These are phyloP conservation scores for Antrozous pallidus DNA, from an alignment of 2,797 vertebrate genomes.

Conservation along the genomic window DNA sequence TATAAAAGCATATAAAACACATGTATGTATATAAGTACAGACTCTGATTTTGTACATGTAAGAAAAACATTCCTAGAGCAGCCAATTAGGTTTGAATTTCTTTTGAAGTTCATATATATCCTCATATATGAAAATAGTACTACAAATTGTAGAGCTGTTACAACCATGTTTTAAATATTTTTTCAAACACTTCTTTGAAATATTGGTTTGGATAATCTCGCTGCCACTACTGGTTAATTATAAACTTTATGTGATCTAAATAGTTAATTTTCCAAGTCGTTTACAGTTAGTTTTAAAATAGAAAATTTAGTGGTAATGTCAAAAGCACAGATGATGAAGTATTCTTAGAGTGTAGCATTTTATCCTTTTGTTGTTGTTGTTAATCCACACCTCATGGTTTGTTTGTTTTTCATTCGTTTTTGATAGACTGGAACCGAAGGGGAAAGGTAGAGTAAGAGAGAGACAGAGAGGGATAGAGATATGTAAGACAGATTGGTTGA, in stretches of 20 bases:
- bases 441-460: no score
- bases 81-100: not conserved
- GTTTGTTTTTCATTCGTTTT: no score
- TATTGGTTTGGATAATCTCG: slow-evolving; percentile 14
- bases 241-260: not conserved
- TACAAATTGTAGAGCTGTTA: not conserved
- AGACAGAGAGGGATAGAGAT: no score
- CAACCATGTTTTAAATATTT: not conserved
- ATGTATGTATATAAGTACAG: not conserved
- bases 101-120: not conserved
- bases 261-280: not conserved
- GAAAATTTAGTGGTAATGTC: slow-evolving; percentile 12
- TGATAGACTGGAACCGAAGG: no score
- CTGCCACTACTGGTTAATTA: not conserved
- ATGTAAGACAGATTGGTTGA: no score
- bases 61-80: not conserved
- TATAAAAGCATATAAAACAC: not conserved
- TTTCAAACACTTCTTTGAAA: slow-evolving; percentile 13
- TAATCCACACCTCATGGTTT: no score
- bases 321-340: not conserved
- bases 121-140: not conserved
- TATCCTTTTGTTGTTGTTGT: not conserved
- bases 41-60: slow-evolving; percentile 1
- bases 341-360: not conserved
- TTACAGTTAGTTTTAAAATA: slow-evolving; percentile 43